phyloP scores from a whole-genome alignment of 2,888 invertebrate species.

The Orthosia gothica region DNA sequence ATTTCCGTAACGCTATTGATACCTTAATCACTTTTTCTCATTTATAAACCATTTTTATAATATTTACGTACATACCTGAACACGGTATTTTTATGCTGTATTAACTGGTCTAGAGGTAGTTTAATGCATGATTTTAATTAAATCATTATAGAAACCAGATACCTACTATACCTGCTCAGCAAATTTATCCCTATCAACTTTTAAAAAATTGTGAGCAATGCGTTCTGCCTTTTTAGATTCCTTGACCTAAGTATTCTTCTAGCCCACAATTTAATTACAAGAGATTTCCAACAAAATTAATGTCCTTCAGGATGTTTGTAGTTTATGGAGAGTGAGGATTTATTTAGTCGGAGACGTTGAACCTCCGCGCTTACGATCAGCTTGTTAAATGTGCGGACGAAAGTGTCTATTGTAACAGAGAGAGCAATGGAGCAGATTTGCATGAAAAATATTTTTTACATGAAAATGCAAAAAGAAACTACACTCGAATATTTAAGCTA shows the following conservation, averaged over 20 bases:
- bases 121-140: background rate
- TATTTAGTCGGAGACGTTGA: conserved; percentile 70
- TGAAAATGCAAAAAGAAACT: no score
- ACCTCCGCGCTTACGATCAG: conserved; percentile 77
- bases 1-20: no score
- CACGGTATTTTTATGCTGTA: no score
- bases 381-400: conserved; percentile 87
- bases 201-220: background rate
- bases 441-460: background rate
- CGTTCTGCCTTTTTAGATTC: background rate
- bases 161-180: no score
- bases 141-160: background rate
- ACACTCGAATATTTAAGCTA: no score
- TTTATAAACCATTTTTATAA: background rate
- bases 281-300: conserved; percentile 25
- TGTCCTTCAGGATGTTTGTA: conserved; percentile 37
- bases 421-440: conserved; percentile 65
- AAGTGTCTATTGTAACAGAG: conserved; percentile 77
- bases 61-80: no score
- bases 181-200: no score
- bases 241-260: background rate
- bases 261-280: background rate
- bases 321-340: conserved; percentile 56
- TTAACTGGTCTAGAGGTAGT: no score
- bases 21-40: no score